A percentile compares a stretch with the other conserved stretches of the same genome.
Evolutionary conservation across 2,888 invertebrate species (phyloP).

Genomic region (Parnassius glacialis): DNA sequence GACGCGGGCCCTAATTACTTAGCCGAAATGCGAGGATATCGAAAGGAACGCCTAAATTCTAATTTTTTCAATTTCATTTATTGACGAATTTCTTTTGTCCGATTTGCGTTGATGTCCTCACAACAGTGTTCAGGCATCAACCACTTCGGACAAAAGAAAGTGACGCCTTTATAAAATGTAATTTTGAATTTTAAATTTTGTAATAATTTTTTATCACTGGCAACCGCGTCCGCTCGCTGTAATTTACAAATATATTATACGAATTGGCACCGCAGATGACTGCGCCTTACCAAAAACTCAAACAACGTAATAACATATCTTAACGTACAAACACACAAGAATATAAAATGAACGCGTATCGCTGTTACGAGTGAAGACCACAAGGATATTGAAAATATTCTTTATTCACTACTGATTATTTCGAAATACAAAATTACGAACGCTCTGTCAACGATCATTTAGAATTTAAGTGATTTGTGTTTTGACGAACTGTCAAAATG

Average conservation of each 20-base stretch:
- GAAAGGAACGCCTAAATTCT: constrained; percentile 78
- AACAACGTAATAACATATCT: constrained; percentile 51
- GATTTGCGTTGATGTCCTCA: not conserved
- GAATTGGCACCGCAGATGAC: constrained; percentile 60
- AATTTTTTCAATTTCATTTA: constrained; percentile 49
- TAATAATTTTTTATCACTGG: constrained; percentile 77
- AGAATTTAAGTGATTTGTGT: constrained; percentile 22
- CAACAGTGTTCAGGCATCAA: not conserved
- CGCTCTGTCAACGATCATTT: constrained; percentile 39
- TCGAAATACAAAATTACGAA: constrained; percentile 65
- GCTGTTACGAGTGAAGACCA: constrained; percentile 78
- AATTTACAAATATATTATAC: constrained; percentile 77
- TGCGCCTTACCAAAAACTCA: constrained; percentile 57
- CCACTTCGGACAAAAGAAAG: constrained; percentile 38
- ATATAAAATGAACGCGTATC: constrained; percentile 70
- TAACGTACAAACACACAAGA: constrained; percentile 55
- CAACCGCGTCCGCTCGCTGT: constrained; percentile 74
- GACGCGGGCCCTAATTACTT: constrained; percentile 76
- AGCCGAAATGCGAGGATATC: constrained; percentile 81
- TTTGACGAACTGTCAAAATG: constrained; percentile 33
- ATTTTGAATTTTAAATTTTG: constrained; percentile 75
- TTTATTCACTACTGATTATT: constrained; percentile 49
- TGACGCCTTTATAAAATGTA: constrained; percentile 59
- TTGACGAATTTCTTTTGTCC: constrained; percentile 27
- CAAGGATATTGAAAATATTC: constrained; percentile 76